Percentiles rank a stretch among this genome's conserved stretches.
Evolutionary conservation across 2,797 vertebrate species (phyloP).

Genomic region (Erethizon dorsatum): DNA sequence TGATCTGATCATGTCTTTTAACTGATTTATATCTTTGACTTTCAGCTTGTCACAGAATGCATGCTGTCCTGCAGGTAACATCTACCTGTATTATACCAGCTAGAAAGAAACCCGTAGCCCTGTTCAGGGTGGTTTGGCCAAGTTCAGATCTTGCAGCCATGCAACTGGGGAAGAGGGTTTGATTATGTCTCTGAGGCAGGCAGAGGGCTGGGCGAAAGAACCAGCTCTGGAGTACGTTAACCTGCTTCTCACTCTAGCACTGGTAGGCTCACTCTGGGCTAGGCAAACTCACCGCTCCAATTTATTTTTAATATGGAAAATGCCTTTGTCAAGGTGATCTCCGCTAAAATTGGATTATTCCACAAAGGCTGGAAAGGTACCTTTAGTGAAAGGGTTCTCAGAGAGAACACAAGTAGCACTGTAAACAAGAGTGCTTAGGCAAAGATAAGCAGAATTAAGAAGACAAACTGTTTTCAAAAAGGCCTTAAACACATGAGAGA

Average conservation of each 20-base stretch:
- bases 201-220: not conserved
- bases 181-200: not conserved
- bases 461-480: constrained; percentile 40
- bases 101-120: not conserved
- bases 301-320: constrained; percentile 27
- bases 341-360: constrained; percentile 22
- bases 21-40: not conserved
- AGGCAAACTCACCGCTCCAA: not conserved
- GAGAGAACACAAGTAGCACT: not conserved
- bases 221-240: not conserved
- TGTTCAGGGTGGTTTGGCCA: not conserved
- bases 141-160: not conserved
- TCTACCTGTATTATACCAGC: not conserved
- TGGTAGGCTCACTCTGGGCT: not conserved
- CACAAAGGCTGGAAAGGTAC: constrained; percentile 27
- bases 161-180: accelerated
- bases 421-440: not conserved
- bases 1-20: not conserved
- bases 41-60: not conserved
- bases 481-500: constrained; percentile 22
- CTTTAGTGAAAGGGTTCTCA: not conserved
- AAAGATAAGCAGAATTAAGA: constrained; percentile 59
- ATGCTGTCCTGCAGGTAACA: not conserved
- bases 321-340: not conserved
- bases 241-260: not conserved